phyloP scores from a whole-genome alignment of 2,797 vertebrate species.

The Limosa lapponica region DNA sequence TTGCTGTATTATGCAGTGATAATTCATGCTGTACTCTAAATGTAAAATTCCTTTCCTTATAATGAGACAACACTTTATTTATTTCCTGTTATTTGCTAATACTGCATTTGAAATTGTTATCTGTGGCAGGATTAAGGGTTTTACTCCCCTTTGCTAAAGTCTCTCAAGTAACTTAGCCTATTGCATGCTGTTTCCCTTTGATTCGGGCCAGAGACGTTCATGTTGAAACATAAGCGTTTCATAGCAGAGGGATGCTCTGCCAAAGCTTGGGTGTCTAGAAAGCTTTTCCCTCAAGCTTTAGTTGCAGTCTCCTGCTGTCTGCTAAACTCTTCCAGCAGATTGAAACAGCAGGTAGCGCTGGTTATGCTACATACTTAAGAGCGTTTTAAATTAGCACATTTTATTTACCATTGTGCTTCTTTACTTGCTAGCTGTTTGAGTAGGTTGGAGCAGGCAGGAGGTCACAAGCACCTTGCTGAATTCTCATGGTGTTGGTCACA shows the following conservation, averaged over 20 bases:
- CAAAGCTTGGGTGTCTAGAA: slow-evolving; percentile 51
- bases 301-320: slow-evolving; percentile 58
- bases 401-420: slow-evolving; percentile 52
- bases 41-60: background rate
- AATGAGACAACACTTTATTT: slow-evolving; percentile 14
- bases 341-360: slow-evolving; percentile 61
- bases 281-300: slow-evolving; percentile 55
- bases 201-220: slow-evolving; percentile 21
- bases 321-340: slow-evolving; percentile 68
- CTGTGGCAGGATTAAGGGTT: background rate
- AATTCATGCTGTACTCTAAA: slow-evolving; percentile 51
- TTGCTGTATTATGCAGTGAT: slow-evolving; percentile 48
- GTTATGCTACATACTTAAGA: slow-evolving; percentile 63
- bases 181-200: slow-evolving; percentile 38
- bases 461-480: background rate
- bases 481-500: fast-evolving
- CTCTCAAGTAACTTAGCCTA: slow-evolving; percentile 20
- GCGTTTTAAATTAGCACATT: slow-evolving; percentile 66
- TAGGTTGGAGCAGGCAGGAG: background rate
- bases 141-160: slow-evolving; percentile 19
- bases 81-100: slow-evolving; percentile 24
- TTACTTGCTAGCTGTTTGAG: background rate
- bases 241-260: background rate
- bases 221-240: slow-evolving; percentile 26
- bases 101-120: background rate